Percentiles rank a stretch among this genome's conserved stretches.
Conservation (phyloP, 2,888 invertebrate species). For the Hedychridium roseum region DNA sequence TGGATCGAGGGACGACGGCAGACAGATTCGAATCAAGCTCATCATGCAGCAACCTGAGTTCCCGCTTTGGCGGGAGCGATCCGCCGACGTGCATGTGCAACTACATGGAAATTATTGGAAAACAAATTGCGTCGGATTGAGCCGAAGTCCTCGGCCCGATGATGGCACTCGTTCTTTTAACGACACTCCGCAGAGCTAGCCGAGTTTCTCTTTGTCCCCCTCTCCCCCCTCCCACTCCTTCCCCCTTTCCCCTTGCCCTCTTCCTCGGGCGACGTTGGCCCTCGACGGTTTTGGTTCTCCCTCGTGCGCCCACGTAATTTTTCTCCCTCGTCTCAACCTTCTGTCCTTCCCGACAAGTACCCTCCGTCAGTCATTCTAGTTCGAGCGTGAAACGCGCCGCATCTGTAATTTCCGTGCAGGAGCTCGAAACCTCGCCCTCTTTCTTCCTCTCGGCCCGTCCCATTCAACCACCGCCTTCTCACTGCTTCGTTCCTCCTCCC, state of each 20-base stretch:
- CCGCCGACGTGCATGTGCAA: no score
- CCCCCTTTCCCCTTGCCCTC: no score
- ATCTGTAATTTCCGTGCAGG: conserved; percentile 43
- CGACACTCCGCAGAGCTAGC: conserved; percentile 5
- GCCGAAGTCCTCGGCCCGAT: conserved; percentile 16
- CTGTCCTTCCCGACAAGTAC: conserved; percentile 12
- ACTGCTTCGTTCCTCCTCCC: conserved; percentile 13
- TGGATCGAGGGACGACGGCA: not conserved
- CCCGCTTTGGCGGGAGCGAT: not conserved
- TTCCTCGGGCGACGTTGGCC: not conserved
- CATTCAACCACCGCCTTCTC: conserved; percentile 1
- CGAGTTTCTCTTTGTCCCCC: not conserved
- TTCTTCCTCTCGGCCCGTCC: conserved; percentile 15
- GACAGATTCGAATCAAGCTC: no score
- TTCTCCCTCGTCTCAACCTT: conserved; percentile 4
- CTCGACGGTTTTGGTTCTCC: conserved; percentile 10
- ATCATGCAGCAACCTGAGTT: not conserved
- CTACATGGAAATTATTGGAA: conserved; percentile 9
- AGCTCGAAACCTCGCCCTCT: conserved; percentile 28
- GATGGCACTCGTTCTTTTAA: conserved; percentile 17
- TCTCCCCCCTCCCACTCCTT: conserved; percentile 1
- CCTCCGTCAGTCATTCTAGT: conserved; percentile 28
- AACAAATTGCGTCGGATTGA: conserved; percentile 9
- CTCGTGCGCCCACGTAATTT: conserved; percentile 6
- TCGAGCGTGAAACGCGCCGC: conserved; percentile 40